These are phyloP conservation scores for Holocentrus rufus DNA, from an alignment of 2,797 vertebrate genomes.

Conservation along the genomic window DNA sequence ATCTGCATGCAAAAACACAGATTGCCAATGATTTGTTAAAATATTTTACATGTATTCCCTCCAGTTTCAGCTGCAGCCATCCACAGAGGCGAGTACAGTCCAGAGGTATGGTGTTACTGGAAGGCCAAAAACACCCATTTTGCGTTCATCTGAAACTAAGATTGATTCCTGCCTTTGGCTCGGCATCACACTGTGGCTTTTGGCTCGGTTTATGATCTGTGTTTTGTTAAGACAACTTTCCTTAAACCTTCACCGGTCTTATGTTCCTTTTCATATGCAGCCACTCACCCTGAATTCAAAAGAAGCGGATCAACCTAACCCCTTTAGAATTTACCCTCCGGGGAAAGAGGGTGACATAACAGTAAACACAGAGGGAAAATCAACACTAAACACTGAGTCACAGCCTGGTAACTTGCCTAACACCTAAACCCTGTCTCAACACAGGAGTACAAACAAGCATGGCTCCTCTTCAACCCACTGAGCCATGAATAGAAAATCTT, in stretches of 20 bases:
- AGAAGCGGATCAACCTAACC: constrained; percentile 61
- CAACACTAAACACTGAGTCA: constrained; percentile 77
- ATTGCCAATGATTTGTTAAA: neutral
- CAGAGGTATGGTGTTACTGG: neutral
- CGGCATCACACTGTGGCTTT: neutral
- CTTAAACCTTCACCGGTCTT: constrained; percentile 38
- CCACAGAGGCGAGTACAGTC: neutral
- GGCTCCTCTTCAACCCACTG: constrained; percentile 57
- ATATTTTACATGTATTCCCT: neutral
- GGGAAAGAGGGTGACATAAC: constrained; percentile 66
- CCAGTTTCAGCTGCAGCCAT: neutral
- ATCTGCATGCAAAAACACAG: neutral
- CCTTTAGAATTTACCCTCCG: constrained; percentile 61
- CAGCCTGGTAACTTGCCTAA: constrained; percentile 70
- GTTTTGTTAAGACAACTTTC: constrained; percentile 57
- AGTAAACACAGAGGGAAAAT: constrained; percentile 55
- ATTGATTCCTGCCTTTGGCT: constrained; percentile 8
- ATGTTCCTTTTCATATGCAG: constrained; percentile 41
- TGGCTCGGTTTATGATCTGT: constrained; percentile 18
- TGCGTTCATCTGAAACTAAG: constrained; percentile 17
- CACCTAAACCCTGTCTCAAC: constrained; percentile 65
- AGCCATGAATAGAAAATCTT: constrained; percentile 56
- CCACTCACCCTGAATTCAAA: constrained; percentile 53
- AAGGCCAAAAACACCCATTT: constrained; percentile 11
- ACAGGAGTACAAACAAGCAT: constrained; percentile 59